These are phyloP conservation scores for Dissostichus mawsoni DNA, from an alignment of 2,113 vertebrate species.

Conservation along the genomic window DNA sequence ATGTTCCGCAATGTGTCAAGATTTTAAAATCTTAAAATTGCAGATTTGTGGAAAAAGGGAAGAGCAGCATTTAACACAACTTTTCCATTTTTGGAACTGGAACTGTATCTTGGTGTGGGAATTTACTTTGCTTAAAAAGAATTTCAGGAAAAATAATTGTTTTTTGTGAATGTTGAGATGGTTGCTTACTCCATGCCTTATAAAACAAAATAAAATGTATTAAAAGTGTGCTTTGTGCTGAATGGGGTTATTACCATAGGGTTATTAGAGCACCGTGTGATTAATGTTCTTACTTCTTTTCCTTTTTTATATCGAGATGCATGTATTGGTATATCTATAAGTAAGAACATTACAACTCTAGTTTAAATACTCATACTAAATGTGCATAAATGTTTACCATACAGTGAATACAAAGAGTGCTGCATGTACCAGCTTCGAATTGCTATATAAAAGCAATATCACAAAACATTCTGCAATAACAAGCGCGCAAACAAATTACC, in stretches of 20 bases:
- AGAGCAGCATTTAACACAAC: not conserved
- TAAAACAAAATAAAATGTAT: no score
- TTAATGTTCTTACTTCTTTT: not conserved
- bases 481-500: conserved; percentile 44
- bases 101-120: not conserved
- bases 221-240: not conserved
- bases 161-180: not conserved
- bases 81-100: not conserved
- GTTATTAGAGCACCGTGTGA: not conserved
- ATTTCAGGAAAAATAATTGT: not conserved
- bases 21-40: not conserved
- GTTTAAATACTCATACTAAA: not conserved
- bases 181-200: not conserved
- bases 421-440: not conserved
- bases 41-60: not conserved
- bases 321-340: not conserved
- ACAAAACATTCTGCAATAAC: conserved; percentile 6
- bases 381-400: not conserved
- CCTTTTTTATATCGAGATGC: not conserved
- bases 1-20: not conserved
- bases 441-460: conserved; percentile 14
- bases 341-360: not conserved
- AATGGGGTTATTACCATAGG: not conserved
- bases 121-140: not conserved
- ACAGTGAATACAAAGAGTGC: conserved; percentile 2